A percentile compares a stretch with the other conserved stretches of the same genome.
Evolutionary conservation across 2,113 vertebrate genomes (phyloP).

Genomic region (Rhea pennata): DNA sequence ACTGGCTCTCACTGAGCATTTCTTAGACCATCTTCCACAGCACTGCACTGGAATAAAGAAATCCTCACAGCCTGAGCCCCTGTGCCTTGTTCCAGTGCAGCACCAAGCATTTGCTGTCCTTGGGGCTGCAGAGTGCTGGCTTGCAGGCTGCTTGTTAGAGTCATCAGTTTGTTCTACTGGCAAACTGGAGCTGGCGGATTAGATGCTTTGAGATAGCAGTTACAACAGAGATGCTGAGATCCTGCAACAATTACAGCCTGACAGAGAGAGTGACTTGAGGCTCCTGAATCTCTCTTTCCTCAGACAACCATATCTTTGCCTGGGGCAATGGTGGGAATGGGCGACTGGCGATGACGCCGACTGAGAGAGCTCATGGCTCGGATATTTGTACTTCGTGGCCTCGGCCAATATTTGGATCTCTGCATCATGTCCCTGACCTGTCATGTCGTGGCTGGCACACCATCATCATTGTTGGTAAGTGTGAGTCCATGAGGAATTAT

Average conservation of each 20-base stretch:
- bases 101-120: not conserved
- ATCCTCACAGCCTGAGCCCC: not conserved
- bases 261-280: not conserved
- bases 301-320: slow-evolving; percentile 98
- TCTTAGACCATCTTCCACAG: not conserved
- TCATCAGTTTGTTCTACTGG: not conserved
- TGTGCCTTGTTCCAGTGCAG: not conserved
- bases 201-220: not conserved
- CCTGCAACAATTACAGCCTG: not conserved
- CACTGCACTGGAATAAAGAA: not conserved
- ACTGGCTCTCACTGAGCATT: not conserved
- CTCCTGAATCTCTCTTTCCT: slow-evolving; percentile 8
- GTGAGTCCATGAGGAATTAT: not conserved
- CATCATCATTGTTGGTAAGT: slow-evolving; percentile 94
- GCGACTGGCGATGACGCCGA: slow-evolving; percentile 93
- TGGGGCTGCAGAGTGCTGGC: not conserved
- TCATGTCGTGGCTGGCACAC: slow-evolving; percentile 98
- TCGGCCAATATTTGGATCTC: slow-evolving; percentile 95
- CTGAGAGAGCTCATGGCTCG: slow-evolving; percentile 90
- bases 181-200: not conserved
- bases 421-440: slow-evolving; percentile 96
- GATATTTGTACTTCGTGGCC: slow-evolving; percentile 97
- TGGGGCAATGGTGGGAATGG: slow-evolving; percentile 99
- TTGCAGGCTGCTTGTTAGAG: not conserved
- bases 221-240: not conserved